Conservation (phyloP, 2,888 invertebrate species). For the Slavum lentiscoides region DNA sequence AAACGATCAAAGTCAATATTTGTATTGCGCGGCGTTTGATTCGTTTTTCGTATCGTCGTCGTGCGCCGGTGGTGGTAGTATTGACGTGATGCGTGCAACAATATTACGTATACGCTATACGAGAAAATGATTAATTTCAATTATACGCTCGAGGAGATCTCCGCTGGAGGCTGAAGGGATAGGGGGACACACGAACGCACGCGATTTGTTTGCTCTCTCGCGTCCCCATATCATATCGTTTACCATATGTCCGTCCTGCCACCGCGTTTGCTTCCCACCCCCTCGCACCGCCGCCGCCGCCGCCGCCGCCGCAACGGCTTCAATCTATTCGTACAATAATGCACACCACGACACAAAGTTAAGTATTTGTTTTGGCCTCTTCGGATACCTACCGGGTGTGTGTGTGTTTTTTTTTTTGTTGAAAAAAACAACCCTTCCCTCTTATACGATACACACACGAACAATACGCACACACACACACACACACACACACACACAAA, state of each 20-base stretch:
- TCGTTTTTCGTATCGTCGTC: neutral
- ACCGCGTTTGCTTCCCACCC: neutral
- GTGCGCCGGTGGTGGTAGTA: neutral
- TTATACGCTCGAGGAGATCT: conserved; percentile 29
- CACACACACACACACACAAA: neutral
- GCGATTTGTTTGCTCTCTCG: conserved; percentile 28
- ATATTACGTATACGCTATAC: neutral
- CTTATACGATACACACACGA: neutral
- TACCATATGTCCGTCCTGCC: conserved; percentile 23
- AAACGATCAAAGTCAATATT: too few relatives aligned
- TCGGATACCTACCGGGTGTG: neutral
- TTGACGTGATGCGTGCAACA: too few relatives aligned
- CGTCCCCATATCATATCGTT: conserved; percentile 6
- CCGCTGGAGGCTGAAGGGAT: neutral
- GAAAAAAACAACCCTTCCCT: conserved; percentile 13
- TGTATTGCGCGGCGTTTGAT: neutral
- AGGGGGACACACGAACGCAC: neutral
- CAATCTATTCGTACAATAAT: neutral
- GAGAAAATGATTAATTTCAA: conserved; percentile 38
- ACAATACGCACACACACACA: neutral
- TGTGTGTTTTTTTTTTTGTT: conserved; percentile 6
- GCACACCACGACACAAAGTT: neutral
- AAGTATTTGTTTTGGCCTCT: conserved; percentile 41
- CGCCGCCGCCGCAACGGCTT: neutral
- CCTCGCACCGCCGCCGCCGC: neutral